phyloP scores from a whole-genome alignment of 2,888 invertebrate species.

The Thereva unica region DNA sequence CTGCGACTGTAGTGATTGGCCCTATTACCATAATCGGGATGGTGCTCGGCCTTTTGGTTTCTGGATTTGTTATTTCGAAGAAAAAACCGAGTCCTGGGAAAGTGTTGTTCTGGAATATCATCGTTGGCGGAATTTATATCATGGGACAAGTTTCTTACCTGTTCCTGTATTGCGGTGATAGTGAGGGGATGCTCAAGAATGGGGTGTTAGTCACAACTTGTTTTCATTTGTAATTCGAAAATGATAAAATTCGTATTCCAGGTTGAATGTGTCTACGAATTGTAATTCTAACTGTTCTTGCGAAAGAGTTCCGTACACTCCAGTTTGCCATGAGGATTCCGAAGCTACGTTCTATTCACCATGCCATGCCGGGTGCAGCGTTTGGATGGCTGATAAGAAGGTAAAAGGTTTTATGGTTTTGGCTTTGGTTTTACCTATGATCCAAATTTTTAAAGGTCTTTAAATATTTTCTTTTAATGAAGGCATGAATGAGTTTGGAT shows the following conservation, averaged over 20 bases:
- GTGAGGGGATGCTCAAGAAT: constrained; percentile 47
- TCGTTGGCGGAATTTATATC: constrained; percentile 63
- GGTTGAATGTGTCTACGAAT: constrained; percentile 60
- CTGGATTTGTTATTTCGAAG: constrained; percentile 66
- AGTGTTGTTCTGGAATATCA: constrained; percentile 66
- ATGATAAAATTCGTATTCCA: constrained; percentile 45
- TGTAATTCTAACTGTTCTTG: constrained; percentile 68
- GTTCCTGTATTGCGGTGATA: constrained; percentile 62
- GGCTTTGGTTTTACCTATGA: too few species aligned
- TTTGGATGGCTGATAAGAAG: constrained; percentile 49
- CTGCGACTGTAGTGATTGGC: constrained; percentile 69
- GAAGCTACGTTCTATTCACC: constrained; percentile 70
- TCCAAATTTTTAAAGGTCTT: too few species aligned
- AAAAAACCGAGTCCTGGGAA: constrained; percentile 63
- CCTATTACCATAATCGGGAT: constrained; percentile 64
- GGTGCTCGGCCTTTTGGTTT: constrained; percentile 64
- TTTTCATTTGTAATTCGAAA: not conserved
- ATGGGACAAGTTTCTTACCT: constrained; percentile 61
- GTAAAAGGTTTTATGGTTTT: constrained; percentile 39
- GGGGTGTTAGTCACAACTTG: constrained; percentile 45
- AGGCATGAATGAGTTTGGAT: too few species aligned
- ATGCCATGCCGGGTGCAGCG: constrained; percentile 72
- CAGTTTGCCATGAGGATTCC: constrained; percentile 65
- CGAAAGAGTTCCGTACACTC: constrained; percentile 64
- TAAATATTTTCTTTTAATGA: too few species aligned